A percentile compares a stretch with the other conserved stretches of the same genome.
These are phyloP conservation scores for Cheilosia urbana DNA, from an alignment of 2,888 invertebrate species.

Conservation along the genomic window DNA sequence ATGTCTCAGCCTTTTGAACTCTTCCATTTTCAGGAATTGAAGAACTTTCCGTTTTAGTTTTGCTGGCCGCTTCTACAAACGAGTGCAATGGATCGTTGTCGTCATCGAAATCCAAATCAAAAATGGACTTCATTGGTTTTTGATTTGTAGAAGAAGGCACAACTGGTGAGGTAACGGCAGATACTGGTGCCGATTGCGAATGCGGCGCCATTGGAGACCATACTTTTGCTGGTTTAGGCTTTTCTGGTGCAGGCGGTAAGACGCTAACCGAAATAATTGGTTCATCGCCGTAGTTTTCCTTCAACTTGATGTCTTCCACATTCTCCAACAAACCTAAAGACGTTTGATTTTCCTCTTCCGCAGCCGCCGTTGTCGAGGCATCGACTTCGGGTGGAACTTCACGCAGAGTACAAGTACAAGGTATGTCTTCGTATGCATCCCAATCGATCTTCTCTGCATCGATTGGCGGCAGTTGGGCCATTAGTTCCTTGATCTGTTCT, in stretches of 20 bases:
- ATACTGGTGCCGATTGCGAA: constrained; percentile 46
- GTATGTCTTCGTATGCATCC: constrained; percentile 57
- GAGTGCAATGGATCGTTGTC: constrained; percentile 81
- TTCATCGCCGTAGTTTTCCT: constrained; percentile 34
- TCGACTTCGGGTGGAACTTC: constrained; percentile 66
- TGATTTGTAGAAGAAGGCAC: constrained; percentile 49
- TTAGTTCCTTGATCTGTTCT: constrained; percentile 76
- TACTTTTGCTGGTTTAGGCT: constrained; percentile 6
- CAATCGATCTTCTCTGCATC: constrained; percentile 65
- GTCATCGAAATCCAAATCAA: constrained; percentile 83
- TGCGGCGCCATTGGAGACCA: constrained; percentile 22
- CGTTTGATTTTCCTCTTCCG: constrained; percentile 3
- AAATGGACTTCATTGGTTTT: constrained; percentile 82
- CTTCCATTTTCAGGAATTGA: constrained; percentile 23
- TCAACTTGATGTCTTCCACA: constrained; percentile 36
- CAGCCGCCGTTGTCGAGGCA: not conserved
- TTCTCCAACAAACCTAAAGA: constrained; percentile 33
- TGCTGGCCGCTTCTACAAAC: constrained; percentile 78
- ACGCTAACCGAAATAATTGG: constrained; percentile 59
- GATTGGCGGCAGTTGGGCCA: constrained; percentile 75
- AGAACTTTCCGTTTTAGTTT: constrained; percentile 18
- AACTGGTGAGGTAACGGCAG: constrained; percentile 57
- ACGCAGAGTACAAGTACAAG: constrained; percentile 76
- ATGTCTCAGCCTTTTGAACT: constrained; percentile 6
- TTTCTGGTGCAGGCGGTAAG: constrained; percentile 2